These are phyloP conservation scores for Melanophora roralis DNA, from an alignment of 2,888 invertebrate species.

Conservation along the genomic window DNA sequence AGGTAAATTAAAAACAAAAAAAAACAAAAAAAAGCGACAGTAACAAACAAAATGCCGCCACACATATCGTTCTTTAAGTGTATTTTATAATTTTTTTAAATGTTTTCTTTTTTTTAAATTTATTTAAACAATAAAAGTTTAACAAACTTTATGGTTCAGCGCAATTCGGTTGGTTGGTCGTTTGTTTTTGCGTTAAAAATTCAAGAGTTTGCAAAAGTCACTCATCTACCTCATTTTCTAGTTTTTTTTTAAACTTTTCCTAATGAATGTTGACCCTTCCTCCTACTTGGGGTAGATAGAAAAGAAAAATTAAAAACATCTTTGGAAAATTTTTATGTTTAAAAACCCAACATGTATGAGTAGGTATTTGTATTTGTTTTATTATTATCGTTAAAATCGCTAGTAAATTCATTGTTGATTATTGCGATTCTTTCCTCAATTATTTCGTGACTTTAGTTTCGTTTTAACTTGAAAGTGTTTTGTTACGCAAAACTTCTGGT, in stretches of 20 bases:
- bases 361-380: not conserved
- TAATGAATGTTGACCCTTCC: slow-evolving; percentile 42
- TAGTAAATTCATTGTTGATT: slow-evolving; percentile 32
- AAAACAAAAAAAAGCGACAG: not conserved
- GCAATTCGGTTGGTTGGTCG: slow-evolving; percentile 19
- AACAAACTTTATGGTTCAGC: slow-evolving; percentile 61
- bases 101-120: slow-evolving; percentile 4
- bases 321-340: not conserved
- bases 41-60: slow-evolving; percentile 6
- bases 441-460: not conserved
- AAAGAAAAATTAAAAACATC: not conserved
- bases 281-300: not conserved
- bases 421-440: not conserved
- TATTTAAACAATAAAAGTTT: slow-evolving; percentile 50
- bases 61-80: not conserved
- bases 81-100: not conserved
- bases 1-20: slow-evolving; percentile 17
- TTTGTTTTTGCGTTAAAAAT: not conserved
- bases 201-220: not conserved
- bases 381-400: slow-evolving; percentile 41
- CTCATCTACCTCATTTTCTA: not conserved
- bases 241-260: not conserved
- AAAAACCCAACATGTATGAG: not conserved
- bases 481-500: not conserved
- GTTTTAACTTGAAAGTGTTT: not conserved